Evolutionary conservation across 2,797 vertebrate species (phyloP).

Genomic region (Myotis myotis): DNA sequence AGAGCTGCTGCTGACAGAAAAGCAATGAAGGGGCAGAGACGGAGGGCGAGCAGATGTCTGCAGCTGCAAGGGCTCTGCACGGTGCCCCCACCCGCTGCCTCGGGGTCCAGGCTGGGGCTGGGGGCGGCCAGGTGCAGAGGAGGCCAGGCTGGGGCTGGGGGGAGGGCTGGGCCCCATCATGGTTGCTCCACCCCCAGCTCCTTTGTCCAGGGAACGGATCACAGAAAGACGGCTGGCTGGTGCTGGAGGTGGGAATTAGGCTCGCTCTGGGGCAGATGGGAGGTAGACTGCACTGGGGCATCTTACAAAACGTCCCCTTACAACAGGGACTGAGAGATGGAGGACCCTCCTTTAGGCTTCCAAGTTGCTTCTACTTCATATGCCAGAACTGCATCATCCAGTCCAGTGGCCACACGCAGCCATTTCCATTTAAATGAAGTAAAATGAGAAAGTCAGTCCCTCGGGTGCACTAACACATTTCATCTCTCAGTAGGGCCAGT

Average conservation of each 20-base stretch:
- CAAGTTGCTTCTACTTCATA: neutral
- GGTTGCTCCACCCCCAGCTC: neutral
- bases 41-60: neutral
- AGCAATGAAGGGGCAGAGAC: neutral
- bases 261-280: neutral
- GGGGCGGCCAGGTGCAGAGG: neutral
- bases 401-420: neutral
- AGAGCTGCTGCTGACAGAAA: neutral
- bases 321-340: neutral
- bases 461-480: neutral
- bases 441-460: neutral
- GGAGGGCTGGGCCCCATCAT: neutral
- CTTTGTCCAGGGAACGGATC: neutral
- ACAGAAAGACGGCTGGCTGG: neutral
- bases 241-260: neutral
- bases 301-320: neutral
- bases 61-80: neutral
- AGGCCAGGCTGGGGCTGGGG: neutral
- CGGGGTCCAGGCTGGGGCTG: neutral
- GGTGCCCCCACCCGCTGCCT: rapidly evolving
- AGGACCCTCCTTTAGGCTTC: neutral
- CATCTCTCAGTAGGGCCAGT: neutral
- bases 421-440: neutral
- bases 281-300: neutral
- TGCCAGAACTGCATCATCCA: neutral